Evolutionary conservation across 2,888 invertebrate species (phyloP), one percentile per base, ranked within the genome.

Genomic region (Tetanocera ferruginea): DNA sequence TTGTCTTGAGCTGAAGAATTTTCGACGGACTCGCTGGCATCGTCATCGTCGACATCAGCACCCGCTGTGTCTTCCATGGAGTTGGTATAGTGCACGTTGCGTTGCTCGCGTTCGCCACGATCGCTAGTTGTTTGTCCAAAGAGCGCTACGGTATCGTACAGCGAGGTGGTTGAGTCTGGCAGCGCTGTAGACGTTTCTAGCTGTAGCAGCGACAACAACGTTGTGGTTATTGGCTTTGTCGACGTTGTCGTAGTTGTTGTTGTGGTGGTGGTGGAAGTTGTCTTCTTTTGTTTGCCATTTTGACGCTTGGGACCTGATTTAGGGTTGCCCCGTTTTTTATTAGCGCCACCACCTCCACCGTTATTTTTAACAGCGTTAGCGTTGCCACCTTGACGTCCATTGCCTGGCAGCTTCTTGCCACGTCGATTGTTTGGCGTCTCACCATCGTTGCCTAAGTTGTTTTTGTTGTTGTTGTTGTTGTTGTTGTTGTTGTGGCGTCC

Each of bases 21-120:
- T 67, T 82, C 80, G 70, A 80, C 31, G 76, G 83, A 77, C 14
- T 66, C 72, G 37, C n/a, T 31, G 28, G 28, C 73, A 14, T 78
- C 77, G 25, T 67, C 74, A 66, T 84, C 84, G 76, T 84, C 81
- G 75, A 78, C 83, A 9, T 60, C 72, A 11, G 71, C 78, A 19
- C 43, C 71, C 6, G 28, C 77, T 52, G 71, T 70, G 11, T 82
- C 78, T 81, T 81, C 80, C 83, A 83, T 82, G 51, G 83, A 82
- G 81, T 83, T 81, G 80, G 81, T 81, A 81, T 83, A 82, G 80
- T 82, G 85, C 72, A 84, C 87, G 76, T 88, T 86, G 64, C 87
- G 84, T 69, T 84, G 83, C 72, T 84, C 84, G 52, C 84, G 85
- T 76, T 88, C 87, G 8, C 85, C 88, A 5, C 88, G 87, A 81